Conservation (phyloP, 2,797 vertebrate species). For the Holocentrus rufus region DNA sequence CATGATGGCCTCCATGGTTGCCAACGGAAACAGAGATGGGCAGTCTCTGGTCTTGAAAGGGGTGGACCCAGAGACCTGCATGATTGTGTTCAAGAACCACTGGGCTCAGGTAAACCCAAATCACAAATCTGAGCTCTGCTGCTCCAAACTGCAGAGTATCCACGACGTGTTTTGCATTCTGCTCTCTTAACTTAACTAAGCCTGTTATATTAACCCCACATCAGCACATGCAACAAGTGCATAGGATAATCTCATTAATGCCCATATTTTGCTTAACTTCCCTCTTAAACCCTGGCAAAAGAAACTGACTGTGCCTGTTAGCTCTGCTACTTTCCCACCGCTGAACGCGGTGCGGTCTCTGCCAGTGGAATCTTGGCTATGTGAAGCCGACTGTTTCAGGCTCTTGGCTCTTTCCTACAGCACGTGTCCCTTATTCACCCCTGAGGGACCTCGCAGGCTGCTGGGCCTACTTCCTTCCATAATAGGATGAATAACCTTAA, state of each 20-base stretch:
- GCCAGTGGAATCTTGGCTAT: conserved; percentile 68
- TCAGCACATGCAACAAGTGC: neutral
- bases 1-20: conserved; percentile 89
- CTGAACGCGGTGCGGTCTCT: conserved; percentile 42
- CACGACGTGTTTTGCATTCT: neutral
- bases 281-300: conserved; percentile 8
- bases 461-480: conserved; percentile 43
- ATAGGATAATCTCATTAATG: neutral
- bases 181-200: neutral
- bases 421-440: conserved; percentile 63
- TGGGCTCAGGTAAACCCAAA: conserved; percentile 91
- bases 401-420: conserved; percentile 59
- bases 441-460: conserved; percentile 55
- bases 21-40: conserved; percentile 81
- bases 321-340: conserved; percentile 13
- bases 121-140: neutral
- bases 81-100: conserved; percentile 99
- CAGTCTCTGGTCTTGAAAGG: conserved; percentile 88
- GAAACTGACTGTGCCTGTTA: conserved; percentile 12
- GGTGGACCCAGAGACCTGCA: conserved; percentile 98
- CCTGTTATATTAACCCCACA: neutral
- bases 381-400: conserved; percentile 30
- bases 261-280: conserved; percentile 5
- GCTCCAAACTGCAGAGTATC: no score
- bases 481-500: conserved; percentile 17